A percentile compares a stretch with the other conserved stretches of the same genome.
Conservation (phyloP, 2,888 invertebrate genomes). For the Pterostichus niger region DNA sequence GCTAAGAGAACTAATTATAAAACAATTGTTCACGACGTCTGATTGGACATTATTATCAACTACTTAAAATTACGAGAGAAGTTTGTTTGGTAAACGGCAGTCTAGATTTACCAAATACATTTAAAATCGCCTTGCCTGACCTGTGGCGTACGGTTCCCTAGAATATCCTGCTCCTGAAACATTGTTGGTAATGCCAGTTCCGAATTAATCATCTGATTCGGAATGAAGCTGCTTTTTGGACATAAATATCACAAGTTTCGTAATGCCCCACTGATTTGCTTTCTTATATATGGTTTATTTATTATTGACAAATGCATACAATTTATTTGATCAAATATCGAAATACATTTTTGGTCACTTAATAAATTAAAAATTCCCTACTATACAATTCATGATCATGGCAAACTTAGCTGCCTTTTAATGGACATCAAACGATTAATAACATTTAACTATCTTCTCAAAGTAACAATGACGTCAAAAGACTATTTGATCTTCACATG, state of each 20-base stretch:
- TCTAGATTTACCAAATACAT: conserved; percentile 31
- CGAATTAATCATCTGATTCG: conserved; percentile 61
- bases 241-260: conserved; percentile 47
- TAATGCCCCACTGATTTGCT: conserved; percentile 58
- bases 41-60: conserved; percentile 23
- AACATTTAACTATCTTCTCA: conserved; percentile 38
- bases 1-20: neutral
- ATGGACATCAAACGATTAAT: conserved; percentile 15
- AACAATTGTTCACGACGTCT: conserved; percentile 56
- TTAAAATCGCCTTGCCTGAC: conserved; percentile 66
- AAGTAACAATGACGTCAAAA: conserved; percentile 11
- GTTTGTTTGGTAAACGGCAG: conserved; percentile 37
- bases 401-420: conserved; percentile 26
- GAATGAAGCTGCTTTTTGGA: conserved; percentile 23
- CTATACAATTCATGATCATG: conserved; percentile 5
- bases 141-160: conserved; percentile 63
- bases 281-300: conserved; percentile 52
- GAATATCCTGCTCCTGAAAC: conserved; percentile 66
- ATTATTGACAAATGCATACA: conserved; percentile 44
- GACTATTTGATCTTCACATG: conserved; percentile 29
- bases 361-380: conserved; percentile 52
- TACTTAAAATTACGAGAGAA: conserved; percentile 59
- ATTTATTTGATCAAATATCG: conserved; percentile 30
- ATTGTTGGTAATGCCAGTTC: conserved; percentile 58
- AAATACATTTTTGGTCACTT: conserved; percentile 52